phyloP scores from a whole-genome alignment of 2,888 invertebrate genomes.

The Netelia fuscicornis region DNA sequence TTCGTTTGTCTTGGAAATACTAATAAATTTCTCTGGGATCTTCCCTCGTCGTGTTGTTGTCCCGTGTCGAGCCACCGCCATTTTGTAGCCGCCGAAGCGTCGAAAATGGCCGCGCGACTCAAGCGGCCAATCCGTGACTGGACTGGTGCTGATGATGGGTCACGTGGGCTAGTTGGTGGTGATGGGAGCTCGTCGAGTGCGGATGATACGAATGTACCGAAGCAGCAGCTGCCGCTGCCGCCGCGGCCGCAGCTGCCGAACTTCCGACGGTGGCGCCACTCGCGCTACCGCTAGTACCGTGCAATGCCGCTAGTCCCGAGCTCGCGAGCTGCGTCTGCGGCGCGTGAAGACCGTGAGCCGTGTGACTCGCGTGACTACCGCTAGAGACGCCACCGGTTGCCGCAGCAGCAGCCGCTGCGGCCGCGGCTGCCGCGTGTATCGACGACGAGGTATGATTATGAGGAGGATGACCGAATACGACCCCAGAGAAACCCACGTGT shows the following conservation, averaged over 20 bases:
- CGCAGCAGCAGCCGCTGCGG: slow-evolving; percentile 51
- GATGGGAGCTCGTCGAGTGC: slow-evolving; percentile 74
- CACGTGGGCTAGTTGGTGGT: slow-evolving; percentile 80
- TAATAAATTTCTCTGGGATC: slow-evolving; percentile 64
- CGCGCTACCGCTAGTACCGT: slow-evolving; percentile 50
- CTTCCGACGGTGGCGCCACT: slow-evolving; percentile 57
- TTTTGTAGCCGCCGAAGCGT: not conserved
- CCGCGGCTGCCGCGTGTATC: slow-evolving; percentile 83
- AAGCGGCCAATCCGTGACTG: slow-evolving; percentile 83
- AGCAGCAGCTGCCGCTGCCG: slow-evolving; percentile 68
- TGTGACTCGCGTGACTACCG: slow-evolving; percentile 69
- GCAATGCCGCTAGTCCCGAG: slow-evolving; percentile 66
- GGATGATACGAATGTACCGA: slow-evolving; percentile 70
- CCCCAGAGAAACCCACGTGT: slow-evolving; percentile 94
- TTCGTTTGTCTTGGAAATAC: slow-evolving; percentile 31
- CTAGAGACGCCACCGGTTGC: slow-evolving; percentile 44
- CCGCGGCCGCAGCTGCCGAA: slow-evolving; percentile 68
- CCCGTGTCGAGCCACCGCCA: not conserved
- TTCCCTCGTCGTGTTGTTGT: slow-evolving; percentile 1
- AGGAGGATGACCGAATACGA: slow-evolving; percentile 90
- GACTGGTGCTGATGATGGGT: slow-evolving; percentile 81
- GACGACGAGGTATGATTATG: slow-evolving; percentile 82
- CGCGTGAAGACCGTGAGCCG: slow-evolving; percentile 77
- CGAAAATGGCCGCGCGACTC: slow-evolving; percentile 64
- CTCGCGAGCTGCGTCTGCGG: slow-evolving; percentile 78